Evolutionary conservation across 2,113 vertebrate genomes (phyloP).

Genomic region (Chaetorhynchus papuensis): DNA sequence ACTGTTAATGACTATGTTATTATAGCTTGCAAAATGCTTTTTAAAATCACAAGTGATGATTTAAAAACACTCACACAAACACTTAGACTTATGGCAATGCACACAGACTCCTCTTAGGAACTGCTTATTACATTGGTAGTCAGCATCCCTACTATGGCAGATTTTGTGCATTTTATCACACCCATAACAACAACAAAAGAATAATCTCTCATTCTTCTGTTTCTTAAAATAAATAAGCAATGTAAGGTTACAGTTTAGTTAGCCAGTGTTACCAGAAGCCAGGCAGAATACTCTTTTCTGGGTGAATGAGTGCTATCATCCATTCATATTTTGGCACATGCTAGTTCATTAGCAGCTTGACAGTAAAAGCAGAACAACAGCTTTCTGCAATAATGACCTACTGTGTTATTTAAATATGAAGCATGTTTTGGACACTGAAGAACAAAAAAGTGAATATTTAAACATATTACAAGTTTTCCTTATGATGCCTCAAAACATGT

Average conservation of each 20-base stretch:
- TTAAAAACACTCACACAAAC: not conserved
- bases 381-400: not conserved
- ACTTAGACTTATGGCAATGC: rapidly evolving
- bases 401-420: not conserved
- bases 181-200: rapidly evolving
- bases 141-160: not conserved
- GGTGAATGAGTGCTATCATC: not conserved
- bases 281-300: not conserved
- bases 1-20: not conserved
- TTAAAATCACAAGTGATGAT: not conserved
- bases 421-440: not conserved
- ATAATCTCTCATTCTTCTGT: not conserved
- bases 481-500: not conserved
- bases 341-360: not conserved
- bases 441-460: not conserved
- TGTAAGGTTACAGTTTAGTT: not conserved
- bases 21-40: not conserved
- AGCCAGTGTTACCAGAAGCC: not conserved
- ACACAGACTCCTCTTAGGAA: not conserved
- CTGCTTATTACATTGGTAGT: not conserved
- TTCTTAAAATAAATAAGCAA: not conserved
- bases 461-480: not conserved
- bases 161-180: not conserved
- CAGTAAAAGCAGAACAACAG: not conserved
- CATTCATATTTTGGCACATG: not conserved